Conservation (phyloP, 2,113 vertebrate genomes). For the Pterophyllum scalare region DNA sequence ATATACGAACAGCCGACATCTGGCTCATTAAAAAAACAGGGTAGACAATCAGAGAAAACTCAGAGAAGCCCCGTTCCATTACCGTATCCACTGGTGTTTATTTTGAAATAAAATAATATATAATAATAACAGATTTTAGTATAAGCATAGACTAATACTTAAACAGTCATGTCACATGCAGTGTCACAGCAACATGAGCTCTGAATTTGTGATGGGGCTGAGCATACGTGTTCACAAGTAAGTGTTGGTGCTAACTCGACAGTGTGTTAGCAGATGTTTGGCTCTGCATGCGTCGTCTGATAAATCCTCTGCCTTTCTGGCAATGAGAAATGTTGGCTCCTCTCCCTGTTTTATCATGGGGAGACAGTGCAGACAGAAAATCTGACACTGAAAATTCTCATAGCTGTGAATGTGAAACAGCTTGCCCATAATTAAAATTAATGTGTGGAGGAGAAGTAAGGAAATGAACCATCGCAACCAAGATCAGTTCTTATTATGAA, state of each 20-base stretch:
- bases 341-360: conserved; percentile 47
- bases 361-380: conserved; percentile 37
- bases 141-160: not conserved
- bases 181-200: not conserved
- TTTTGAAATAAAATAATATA: conserved; percentile 8
- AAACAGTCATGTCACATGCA: not conserved
- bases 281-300: conserved; percentile 54
- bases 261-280: conserved; percentile 57
- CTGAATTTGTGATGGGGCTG: not conserved
- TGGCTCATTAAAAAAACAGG: not conserved
- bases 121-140: not conserved
- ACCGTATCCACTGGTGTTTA: not conserved
- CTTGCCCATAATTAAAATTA: conserved; percentile 70
- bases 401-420: conserved; percentile 57
- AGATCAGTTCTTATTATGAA: conserved; percentile 60
- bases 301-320: conserved; percentile 54
- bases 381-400: conserved; percentile 50
- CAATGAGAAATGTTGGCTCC: conserved; percentile 49
- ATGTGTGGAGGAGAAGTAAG: conserved; percentile 52
- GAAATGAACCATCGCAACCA: conserved; percentile 64
- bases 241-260: conserved; percentile 43
- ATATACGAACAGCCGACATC: not conserved
- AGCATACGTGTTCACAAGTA: conserved; percentile 30
- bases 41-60: too few species aligned
- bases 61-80: not conserved